Evolutionary conservation across 2,888 invertebrate genomes (phyloP), one percentile per base, ranked within the genome.

Genomic region (Anagyrus pseudococci): DNA sequence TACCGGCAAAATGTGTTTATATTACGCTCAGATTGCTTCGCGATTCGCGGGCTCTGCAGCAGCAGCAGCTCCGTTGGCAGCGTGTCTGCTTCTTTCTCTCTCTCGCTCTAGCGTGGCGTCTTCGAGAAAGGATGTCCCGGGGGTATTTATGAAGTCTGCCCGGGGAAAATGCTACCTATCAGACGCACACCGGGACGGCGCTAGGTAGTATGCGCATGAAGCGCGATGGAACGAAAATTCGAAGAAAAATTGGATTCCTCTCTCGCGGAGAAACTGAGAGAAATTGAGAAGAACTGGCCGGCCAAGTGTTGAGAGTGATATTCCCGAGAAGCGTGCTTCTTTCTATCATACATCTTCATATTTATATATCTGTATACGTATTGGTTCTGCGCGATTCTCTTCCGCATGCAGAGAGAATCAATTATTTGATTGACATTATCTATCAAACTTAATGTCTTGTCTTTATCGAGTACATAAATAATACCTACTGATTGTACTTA

Each of bases 71-170:
- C 13, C 37, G 20, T 46, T n/a, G n/a, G n/a, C n/a, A n/a, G n/a
- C n/a, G n/a, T n/a, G n/a, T n/a, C n/a, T n/a, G n/a, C n/a, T n/a
- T n/a, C n/a, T n/a, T n/a, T n/a, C n/a, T n/a, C n/a, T n/a, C n/a
- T n/a, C n/a, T n/a, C n/a, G n/a, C n/a, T n/a, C n/a, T n/a, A n/a
- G n/a, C n/a, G n/a, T n/a, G n/a, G 37, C 25, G 3, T 22, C 33
- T 50, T 20, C 10, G 15, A 50, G 26, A 41, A 56, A 40, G 15
- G 44, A 50, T 43, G 20, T 50, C 52, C 44, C 50, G 4, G 3
- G 52, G 44, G 54, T 60, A 60, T 49, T 60, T 60, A 55, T 49
- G 46, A 50, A 44, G 61, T 37, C 46, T 46, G 55, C 56, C 33
- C 47, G 8, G 54, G n/a, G 40, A 56, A 61, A 56, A 49, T 56